Evolutionary conservation across 2,888 invertebrate species (phyloP).

Genomic region (Eupsilia transversa): DNA sequence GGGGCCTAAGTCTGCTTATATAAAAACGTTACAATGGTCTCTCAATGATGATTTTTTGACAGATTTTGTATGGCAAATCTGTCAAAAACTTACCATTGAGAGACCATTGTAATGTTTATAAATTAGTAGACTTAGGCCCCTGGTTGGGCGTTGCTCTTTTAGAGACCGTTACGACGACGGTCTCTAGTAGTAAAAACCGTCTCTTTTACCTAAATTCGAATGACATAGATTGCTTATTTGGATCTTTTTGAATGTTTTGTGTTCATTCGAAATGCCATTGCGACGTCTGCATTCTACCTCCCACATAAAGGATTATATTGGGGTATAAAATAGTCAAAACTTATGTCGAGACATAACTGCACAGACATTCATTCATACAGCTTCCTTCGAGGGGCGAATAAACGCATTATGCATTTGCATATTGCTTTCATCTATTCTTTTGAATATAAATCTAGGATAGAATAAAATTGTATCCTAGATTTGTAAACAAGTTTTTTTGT

Average conservation of each 20-base stretch:
- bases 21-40: no score
- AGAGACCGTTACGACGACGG: no score
- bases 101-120: no score
- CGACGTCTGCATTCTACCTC: background rate
- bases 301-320: background rate
- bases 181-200: no score
- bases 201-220: background rate
- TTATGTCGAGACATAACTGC: background rate
- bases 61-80: no score
- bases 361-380: background rate
- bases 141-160: no score
- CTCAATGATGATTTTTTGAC: no score
- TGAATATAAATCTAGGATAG: no score
- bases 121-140: no score
- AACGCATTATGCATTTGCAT: constrained; percentile 15
- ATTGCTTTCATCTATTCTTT: background rate
- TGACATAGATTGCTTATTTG: background rate
- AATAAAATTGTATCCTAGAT: constrained; percentile 16
- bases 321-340: background rate
- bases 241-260: background rate
- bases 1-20: no score
- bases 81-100: no score
- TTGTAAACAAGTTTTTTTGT: constrained; percentile 27
- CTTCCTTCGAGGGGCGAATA: background rate
- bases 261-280: background rate